phyloP scores from a whole-genome alignment of 2,797 vertebrate species.

The Momotus momota region DNA sequence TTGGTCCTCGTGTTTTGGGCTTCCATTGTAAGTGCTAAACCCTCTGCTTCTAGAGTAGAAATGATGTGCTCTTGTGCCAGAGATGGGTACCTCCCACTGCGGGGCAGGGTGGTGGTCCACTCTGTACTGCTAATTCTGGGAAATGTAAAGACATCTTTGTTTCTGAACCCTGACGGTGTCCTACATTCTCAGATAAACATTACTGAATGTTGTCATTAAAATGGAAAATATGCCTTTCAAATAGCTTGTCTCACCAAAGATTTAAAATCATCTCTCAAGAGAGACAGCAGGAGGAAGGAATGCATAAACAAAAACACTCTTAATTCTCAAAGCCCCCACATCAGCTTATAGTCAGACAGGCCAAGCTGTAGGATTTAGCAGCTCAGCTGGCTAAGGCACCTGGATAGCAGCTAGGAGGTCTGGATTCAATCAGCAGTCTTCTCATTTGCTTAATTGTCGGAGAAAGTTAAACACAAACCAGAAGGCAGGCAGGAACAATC shows the following conservation, averaged over 20 bases:
- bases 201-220: slow-evolving; percentile 10
- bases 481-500: slow-evolving; percentile 48
- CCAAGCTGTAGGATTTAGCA: slow-evolving; percentile 70
- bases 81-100: background rate
- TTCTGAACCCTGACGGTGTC: background rate
- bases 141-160: background rate
- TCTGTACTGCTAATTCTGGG: background rate
- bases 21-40: background rate
- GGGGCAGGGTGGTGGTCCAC: background rate
- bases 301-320: slow-evolving; percentile 60
- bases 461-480: slow-evolving; percentile 66
- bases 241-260: slow-evolving; percentile 28
- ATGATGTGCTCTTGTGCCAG: background rate
- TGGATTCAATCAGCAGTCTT: slow-evolving; percentile 62
- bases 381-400: slow-evolving; percentile 67
- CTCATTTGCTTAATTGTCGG: slow-evolving; percentile 67
- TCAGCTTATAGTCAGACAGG: slow-evolving; percentile 63
- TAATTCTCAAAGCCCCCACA: slow-evolving; percentile 68
- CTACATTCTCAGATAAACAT: slow-evolving; percentile 3
- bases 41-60: background rate
- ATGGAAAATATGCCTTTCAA: slow-evolving; percentile 37
- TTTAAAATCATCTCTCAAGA: slow-evolving; percentile 29
- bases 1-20: background rate
- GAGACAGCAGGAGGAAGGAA: slow-evolving; percentile 54
- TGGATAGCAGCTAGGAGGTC: slow-evolving; percentile 42